Evolutionary conservation across 2,113 vertebrate genomes (phyloP).

Genomic region (Chinchilla lanigera): DNA sequence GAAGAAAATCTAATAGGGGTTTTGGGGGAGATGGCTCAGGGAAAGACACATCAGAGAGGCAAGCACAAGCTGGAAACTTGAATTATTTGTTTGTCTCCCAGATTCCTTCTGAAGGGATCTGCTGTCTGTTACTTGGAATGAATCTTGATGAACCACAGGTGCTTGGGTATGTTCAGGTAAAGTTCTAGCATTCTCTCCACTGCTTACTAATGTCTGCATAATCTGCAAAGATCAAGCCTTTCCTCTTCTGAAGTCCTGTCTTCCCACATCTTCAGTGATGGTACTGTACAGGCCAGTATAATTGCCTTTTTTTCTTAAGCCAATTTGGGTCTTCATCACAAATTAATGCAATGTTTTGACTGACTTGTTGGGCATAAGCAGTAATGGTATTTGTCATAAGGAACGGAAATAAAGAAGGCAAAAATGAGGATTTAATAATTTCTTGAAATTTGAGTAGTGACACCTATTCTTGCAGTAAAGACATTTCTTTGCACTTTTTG

Average conservation of each 20-base stretch:
- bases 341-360: conserved; percentile 18
- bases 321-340: neutral
- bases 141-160: neutral
- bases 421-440: neutral
- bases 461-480: neutral
- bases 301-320: neutral
- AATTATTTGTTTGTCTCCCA: neutral
- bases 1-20: neutral
- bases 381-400: neutral
- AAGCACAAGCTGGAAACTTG: neutral
- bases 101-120: neutral
- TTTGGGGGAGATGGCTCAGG: neutral
- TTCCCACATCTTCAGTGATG: neutral
- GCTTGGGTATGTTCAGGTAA: neutral
- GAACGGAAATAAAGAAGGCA: neutral
- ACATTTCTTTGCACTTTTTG: neutral
- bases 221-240: neutral
- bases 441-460: neutral
- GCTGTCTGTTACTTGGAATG: neutral
- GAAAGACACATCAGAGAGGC: neutral
- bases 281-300: neutral
- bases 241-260: neutral
- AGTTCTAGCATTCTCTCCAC: neutral
- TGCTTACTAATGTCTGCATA: neutral
- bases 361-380: neutral